Evolutionary conservation across 1,140 invertebrate genomes (phyloP).

Genomic region (Zaprionus davidi): DNA sequence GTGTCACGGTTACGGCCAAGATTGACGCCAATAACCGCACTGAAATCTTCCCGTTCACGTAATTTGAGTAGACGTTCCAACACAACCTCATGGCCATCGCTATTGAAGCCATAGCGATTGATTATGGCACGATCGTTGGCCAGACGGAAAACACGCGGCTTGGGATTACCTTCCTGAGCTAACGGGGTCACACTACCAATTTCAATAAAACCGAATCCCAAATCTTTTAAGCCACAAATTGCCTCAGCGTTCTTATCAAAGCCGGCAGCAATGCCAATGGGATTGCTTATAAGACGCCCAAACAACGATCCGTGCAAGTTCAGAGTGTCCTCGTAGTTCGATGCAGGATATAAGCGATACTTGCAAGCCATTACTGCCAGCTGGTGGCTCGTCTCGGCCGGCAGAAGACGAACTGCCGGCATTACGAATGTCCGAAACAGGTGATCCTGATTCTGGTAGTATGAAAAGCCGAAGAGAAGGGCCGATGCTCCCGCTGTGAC

Average conservation of each 20-base stretch:
- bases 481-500: slow-evolving; percentile 60
- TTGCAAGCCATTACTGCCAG: slow-evolving; percentile 90
- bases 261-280: slow-evolving; percentile 97
- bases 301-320: slow-evolving; percentile 90
- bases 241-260: slow-evolving; percentile 99
- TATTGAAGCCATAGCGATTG: slow-evolving; percentile 97
- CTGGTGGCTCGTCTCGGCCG: slow-evolving; percentile 92
- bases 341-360: slow-evolving; percentile 89
- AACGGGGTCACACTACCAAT: slow-evolving; percentile 97
- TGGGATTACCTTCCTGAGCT: slow-evolving; percentile 96
- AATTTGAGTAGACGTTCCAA: slow-evolving; percentile 87
- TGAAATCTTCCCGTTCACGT: slow-evolving; percentile 85
- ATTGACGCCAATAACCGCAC: slow-evolving; percentile 93
- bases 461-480: slow-evolving; percentile 44
- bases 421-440: slow-evolving; percentile 59
- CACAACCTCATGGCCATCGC: slow-evolving; percentile 93
- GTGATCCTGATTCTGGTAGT: slow-evolving; percentile 49
- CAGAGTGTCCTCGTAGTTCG: slow-evolving; percentile 86
- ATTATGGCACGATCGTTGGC: slow-evolving; percentile 94
- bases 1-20: slow-evolving; percentile 97
- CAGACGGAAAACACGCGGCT: slow-evolving; percentile 96
- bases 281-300: slow-evolving; percentile 91
- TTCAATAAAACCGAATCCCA: slow-evolving; percentile 98
- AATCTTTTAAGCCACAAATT: slow-evolving; percentile 90
- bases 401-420: slow-evolving; percentile 65